These are phyloP conservation scores for Turritopsis rubra DNA, from an alignment of 30 jellyfish, hydroid and myxozoan species.

Conservation along the genomic window DNA sequence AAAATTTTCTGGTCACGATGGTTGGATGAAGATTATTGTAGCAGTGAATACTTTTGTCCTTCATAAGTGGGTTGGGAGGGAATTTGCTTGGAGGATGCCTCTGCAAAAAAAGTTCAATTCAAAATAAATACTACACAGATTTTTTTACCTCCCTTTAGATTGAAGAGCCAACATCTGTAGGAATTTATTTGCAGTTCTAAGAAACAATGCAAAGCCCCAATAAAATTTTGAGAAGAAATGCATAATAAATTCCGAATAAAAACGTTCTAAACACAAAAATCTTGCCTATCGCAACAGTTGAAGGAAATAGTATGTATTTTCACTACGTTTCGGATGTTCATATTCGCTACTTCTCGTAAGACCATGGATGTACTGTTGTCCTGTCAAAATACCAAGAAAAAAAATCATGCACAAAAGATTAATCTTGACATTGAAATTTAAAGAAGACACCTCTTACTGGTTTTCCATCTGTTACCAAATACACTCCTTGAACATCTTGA, in stretches of 20 bases:
- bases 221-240: background rate
- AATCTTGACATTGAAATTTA: background rate
- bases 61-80: too few species aligned
- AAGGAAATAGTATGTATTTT: constrained; percentile 73
- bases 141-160: constrained; percentile 55
- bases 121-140: background rate
- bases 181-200: constrained; percentile 47
- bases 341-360: constrained; percentile 45
- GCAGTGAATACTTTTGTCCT: too few species aligned
- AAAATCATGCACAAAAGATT: background rate
- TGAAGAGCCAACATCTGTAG: constrained; percentile 55
- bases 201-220: too few species aligned
- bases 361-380: constrained; percentile 67
- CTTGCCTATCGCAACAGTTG: constrained; percentile 63
- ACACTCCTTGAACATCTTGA: constrained; percentile 53
- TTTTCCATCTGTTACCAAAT: constrained; percentile 73
- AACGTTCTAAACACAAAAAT: background rate
- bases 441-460: constrained; percentile 45
- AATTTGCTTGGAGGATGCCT: too few species aligned
- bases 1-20: too few species aligned
- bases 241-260: background rate
- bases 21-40: too few species aligned
- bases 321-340: constrained; percentile 16
- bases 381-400: constrained; percentile 13
- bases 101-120: background rate